These are phyloP conservation scores for Cyanoliseus patagonus DNA, from an alignment of 2,113 vertebrate species.

Conservation along the genomic window DNA sequence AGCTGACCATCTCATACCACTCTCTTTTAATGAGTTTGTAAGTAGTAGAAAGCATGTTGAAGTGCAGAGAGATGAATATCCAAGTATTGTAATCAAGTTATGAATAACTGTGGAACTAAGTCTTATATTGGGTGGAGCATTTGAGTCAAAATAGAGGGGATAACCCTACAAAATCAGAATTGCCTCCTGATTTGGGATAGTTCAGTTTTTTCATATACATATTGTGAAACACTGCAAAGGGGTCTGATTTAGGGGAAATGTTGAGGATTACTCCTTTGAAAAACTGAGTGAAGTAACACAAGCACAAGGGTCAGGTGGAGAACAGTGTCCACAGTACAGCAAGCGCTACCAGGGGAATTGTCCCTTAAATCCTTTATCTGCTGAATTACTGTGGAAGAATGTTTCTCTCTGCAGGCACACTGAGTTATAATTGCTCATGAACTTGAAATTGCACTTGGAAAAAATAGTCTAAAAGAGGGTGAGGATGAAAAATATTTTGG, in stretches of 20 bases:
- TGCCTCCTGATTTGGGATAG: neutral
- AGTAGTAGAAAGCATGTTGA: neutral
- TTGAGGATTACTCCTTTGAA: neutral
- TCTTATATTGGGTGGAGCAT: neutral
- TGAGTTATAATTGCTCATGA: neutral
- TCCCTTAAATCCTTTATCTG: neutral
- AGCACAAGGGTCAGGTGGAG: neutral
- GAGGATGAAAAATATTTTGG: neutral
- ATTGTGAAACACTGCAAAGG: neutral
- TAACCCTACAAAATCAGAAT: neutral
- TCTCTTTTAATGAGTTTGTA: neutral
- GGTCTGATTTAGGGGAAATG: neutral
- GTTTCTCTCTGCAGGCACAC: neutral
- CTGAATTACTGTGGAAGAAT: neutral
- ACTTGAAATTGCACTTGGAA: constrained; percentile 11
- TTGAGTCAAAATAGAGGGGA: neutral
- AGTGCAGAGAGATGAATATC: neutral
- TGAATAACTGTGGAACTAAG: neutral
- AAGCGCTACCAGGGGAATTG: neutral
- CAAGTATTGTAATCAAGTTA: neutral
- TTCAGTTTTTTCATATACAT: neutral
- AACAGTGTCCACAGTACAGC: neutral
- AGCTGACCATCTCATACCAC: neutral
- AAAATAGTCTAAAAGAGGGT: neutral
- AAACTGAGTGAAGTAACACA: neutral